Base-by-base conservation (phyloP, 1,140 invertebrate genomes). In the Trichonephila inaurata region DNA sequence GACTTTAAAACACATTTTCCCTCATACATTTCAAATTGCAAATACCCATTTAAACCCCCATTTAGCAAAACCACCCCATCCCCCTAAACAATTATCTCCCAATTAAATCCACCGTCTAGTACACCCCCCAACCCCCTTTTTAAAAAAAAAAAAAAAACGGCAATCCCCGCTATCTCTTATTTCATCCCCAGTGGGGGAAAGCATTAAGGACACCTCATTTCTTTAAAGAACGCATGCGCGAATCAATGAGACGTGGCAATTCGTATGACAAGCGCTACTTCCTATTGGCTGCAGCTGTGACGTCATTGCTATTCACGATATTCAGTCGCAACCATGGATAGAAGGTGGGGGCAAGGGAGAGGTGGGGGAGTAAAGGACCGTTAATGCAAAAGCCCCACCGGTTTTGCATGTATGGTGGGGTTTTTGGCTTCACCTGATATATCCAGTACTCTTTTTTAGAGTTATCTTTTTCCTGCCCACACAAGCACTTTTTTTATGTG, bases 291-390 rank as follows among this genome's bases (percentile, higher is more conserved):
- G 72, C 92, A 93, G 92, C 92, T 93, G 92, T 93, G 92, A 93
- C 92, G 92, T 93, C 92, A 93, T 93, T 93, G 85, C 85, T 93
- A 93, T 93, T 93, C 92, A 93, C 92, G 92, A 93, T 93, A 93
- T 93, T 93, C 92, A 93, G 92, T 93, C 86, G 91, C 91, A 61
- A 40, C 33, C 61, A 51, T 44, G 58, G 91, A 87, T 64, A 61
- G 81, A 60, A 58, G 51, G 61, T 14, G 77, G 62, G 14, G 60
- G 44, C 40, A 40, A 51, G 66, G 33, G 64, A 64, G 64, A n/a
- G 44, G 69, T 21, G 33, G 64, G 87, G 64, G n/a, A 58, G 40
- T 61, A 82, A 82, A 91, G 89, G 14, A 60, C 81, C 91, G 82
- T 87, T 92, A 92, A 92, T 92, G 91, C 64, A 40, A 72, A 58